Evolutionary conservation across 1,140 invertebrate species (phyloP).

Genomic region (Rhynchophorus ferrugineus): DNA sequence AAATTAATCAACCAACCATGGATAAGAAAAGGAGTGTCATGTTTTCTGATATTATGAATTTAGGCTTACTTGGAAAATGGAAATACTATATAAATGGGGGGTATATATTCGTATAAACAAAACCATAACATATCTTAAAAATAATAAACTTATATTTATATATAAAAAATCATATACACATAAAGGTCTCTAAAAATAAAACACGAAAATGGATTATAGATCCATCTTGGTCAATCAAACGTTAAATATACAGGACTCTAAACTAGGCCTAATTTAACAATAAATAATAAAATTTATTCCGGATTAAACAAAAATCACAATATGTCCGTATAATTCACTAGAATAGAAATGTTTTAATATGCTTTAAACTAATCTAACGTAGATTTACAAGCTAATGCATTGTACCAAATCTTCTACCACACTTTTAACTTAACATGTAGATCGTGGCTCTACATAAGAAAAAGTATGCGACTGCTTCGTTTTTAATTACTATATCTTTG

Average conservation of each 20-base stretch:
- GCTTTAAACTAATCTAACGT: neutral
- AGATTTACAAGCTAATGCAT: neutral
- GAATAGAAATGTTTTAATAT: too few relatives aligned
- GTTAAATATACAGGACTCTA: neutral
- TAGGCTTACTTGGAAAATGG: too few relatives aligned
- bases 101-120: too few relatives aligned
- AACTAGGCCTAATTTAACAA: neutral
- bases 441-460: conserved; percentile 4
- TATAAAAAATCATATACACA: neutral
- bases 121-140: neutral
- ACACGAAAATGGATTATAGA: too few relatives aligned
- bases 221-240: too few relatives aligned
- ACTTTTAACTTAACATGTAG: conserved; percentile 6
- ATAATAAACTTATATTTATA: neutral
- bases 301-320: neutral
- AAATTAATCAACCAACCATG: too few relatives aligned
- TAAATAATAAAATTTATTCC: neutral
- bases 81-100: too few relatives aligned
- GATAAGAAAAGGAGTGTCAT: too few relatives aligned
- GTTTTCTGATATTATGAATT: too few relatives aligned
- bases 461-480: neutral
- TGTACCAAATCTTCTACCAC: neutral
- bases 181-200: neutral
- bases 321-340: neutral
- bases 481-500: neutral